Percentiles rank a stretch among this genome's conserved stretches.
Conservation (phyloP, 2,113 vertebrate genomes). For the Chascanopsetta lugubris region DNA sequence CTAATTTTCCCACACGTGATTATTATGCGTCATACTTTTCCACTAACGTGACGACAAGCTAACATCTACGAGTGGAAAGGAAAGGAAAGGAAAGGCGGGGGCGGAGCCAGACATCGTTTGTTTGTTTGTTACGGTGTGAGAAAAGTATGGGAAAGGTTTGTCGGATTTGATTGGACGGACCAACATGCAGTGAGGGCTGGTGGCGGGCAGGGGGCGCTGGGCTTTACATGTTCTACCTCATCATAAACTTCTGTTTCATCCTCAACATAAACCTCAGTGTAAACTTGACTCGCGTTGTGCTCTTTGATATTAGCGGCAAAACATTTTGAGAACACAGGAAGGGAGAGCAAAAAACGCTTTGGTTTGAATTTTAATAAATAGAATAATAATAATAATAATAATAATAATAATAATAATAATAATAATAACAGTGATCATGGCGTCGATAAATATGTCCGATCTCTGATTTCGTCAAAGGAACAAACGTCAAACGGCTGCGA, state of each 20-base stretch:
- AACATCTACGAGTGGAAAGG: slow-evolving; percentile 36
- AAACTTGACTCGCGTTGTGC: slow-evolving; percentile 77
- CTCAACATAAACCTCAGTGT: slow-evolving; percentile 45
- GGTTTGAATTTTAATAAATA: slow-evolving; percentile 57
- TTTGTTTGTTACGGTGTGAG: slow-evolving; percentile 13
- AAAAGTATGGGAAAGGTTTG: slow-evolving; percentile 8
- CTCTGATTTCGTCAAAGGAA: slow-evolving; percentile 13
- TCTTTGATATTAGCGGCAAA: slow-evolving; percentile 60
- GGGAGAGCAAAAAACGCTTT: slow-evolving; percentile 62
- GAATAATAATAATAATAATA: slow-evolving; percentile 41
- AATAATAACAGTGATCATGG: slow-evolving; percentile 43
- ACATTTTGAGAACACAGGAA: slow-evolving; percentile 53
- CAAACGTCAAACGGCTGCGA: slow-evolving; percentile 32
- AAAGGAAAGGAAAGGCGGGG: slow-evolving; percentile 13
- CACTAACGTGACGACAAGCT: slow-evolving; percentile 42
- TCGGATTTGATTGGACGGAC: slow-evolving; percentile 45
- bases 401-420: too few species aligned
- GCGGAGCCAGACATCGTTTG: slow-evolving; percentile 16
- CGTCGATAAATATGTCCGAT: slow-evolving; percentile 38
- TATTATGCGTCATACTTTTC: too few species aligned
- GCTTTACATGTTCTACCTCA: slow-evolving; percentile 9
- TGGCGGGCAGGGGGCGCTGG: slow-evolving; percentile 26
- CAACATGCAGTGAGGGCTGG: slow-evolving; percentile 55
- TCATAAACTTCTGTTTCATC: slow-evolving; percentile 11
- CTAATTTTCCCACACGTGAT: too few species aligned